These are phyloP conservation scores for Eulemur rufifrons DNA, from an alignment of 2,113 vertebrate species.

Conservation along the genomic window DNA sequence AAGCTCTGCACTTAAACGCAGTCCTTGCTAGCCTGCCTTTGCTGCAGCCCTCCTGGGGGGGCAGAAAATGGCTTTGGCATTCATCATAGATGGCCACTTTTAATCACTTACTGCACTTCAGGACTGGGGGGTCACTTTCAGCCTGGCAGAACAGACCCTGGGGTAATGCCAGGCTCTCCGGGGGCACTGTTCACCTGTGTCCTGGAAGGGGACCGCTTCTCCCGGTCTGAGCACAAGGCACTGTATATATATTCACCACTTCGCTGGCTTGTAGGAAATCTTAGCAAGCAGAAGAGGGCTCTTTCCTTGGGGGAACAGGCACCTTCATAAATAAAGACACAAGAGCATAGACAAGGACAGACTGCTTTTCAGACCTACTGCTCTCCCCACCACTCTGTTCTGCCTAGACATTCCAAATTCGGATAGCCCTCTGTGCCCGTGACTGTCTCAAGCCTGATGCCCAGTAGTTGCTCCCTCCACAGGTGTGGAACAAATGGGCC, in stretches of 20 bases:
- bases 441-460: no score
- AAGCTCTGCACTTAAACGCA: not conserved
- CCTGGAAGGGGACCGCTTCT: not conserved
- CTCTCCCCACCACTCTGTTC: not conserved
- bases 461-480: rapidly evolving
- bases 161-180: not conserved
- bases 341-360: rapidly evolving
- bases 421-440: rapidly evolving
- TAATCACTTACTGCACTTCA: not conserved
- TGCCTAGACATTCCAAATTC: rapidly evolving
- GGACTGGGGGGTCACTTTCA: not conserved
- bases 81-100: not conserved
- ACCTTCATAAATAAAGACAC: not conserved
- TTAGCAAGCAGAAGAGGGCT: not conserved
- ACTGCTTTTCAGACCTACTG: rapidly evolving
- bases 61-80: not conserved
- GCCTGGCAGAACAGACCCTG: not conserved
- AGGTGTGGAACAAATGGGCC: rapidly evolving
- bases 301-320: not conserved
- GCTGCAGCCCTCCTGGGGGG: not conserved
- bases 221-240: not conserved
- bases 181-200: not conserved
- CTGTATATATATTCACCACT: rapidly evolving
- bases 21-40: not conserved
- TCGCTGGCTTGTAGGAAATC: not conserved